Evolutionary conservation across 1,140 invertebrate genomes (phyloP), one percentile per base, ranked within the genome.

Genomic region (Drosophila mayri): DNA sequence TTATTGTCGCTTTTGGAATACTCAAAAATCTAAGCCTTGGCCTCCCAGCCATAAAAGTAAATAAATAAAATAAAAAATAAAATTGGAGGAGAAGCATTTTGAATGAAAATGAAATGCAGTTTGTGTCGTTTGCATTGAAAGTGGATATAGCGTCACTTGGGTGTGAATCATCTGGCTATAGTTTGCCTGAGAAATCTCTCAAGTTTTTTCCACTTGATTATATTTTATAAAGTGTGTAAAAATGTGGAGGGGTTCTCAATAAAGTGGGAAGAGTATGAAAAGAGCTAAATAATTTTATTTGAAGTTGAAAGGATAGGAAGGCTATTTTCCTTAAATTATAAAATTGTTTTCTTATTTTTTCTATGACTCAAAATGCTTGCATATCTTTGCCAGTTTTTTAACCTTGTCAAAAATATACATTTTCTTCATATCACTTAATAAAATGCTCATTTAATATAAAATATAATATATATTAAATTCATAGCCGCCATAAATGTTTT

Each of bases 101-200:
- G 60, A 76, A 76, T 67, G 55, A 76, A 76, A 67, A 59, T 47
- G 40, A 67, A 76, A 76, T 76, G 74, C 62, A 76, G 37, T 76
- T 68, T 76, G 70, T 60, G 70, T 60, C n/a, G 70, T 60, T 72
- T 14, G 44, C 73, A 76, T 76, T 76, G 73, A 76, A 60, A 60
- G 47, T 68, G 37, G 41, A 35, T 76, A 35, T 76, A 38, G 37
- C 73, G 40, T 68, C 66, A 60, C 32, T 55, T 30, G 8, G 8
- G 7, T 2, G 16, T 59, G 62, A 76, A 68, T 76, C 73, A 76
- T 76, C 14, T 20, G 37, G 11, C 16, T 10, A 16, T 32, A 25
- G 57, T n/a, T 28, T 22, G 28, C n/a, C 12, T 25, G 52, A 38
- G 25, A 37, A 67, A 67, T 66, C 20, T 37, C 6, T 67, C n/a